Percentiles rank a stretch among this genome's conserved stretches.
Evolutionary conservation across 2,113 vertebrate species (phyloP).

Genomic region (Todiramphus chloris): DNA sequence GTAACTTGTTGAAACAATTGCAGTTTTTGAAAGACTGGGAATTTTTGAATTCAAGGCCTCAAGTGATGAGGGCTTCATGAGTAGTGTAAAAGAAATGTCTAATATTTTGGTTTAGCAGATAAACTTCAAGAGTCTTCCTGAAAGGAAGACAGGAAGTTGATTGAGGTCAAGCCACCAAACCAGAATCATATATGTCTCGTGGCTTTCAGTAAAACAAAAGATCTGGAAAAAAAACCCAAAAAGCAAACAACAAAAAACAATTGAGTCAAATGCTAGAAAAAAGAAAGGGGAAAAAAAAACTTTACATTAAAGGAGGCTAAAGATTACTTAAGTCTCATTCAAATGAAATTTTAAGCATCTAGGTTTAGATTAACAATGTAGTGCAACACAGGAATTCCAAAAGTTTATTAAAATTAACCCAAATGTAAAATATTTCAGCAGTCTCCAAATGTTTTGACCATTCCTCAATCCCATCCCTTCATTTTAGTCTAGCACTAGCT

Average conservation of each 20-base stretch:
- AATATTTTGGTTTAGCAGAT: not conserved
- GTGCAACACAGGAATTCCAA: not conserved
- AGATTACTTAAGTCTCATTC: not conserved
- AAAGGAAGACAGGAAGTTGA: not conserved
- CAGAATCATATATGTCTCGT: not conserved
- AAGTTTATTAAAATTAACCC: not conserved
- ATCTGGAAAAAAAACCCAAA: not conserved
- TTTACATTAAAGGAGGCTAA: not conserved
- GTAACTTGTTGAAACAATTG: not conserved
- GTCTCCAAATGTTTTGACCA: not conserved
- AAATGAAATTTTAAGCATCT: not conserved
- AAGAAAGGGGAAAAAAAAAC: not conserved
- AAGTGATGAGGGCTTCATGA: not conserved
- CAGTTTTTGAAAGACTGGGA: not conserved
- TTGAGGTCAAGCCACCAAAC: not conserved
- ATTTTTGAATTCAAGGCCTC: not conserved
- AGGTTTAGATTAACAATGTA: not conserved
- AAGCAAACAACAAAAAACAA: no score
- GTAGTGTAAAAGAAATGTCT: not conserved
- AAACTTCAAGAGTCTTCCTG: not conserved
- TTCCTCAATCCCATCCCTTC: not conserved
- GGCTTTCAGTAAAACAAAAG: not conserved
- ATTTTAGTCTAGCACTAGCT: not conserved
- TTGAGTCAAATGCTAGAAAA: not conserved
- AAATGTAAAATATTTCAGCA: not conserved